A percentile compares a stretch with the other conserved stretches of the same genome.
These are phyloP conservation scores for Sigmodon hispidus DNA, from an alignment of 2,113 vertebrate genomes.

Conservation along the genomic window DNA sequence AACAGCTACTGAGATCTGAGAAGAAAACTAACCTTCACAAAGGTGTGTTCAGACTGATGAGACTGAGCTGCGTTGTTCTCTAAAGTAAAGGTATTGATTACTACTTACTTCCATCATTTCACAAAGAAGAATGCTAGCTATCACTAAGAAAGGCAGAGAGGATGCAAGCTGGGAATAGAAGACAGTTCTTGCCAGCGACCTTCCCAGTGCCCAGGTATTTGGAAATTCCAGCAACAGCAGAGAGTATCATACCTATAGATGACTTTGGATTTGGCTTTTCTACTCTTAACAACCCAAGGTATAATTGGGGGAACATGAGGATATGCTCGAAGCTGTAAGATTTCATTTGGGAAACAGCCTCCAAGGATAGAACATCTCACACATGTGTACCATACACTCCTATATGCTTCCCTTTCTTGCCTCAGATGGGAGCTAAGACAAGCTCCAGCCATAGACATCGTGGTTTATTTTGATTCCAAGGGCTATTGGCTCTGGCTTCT, in stretches of 20 bases:
- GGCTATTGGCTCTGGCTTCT: neutral
- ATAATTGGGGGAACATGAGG: neutral
- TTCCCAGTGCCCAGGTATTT: neutral
- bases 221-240: neutral
- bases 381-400: neutral
- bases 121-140: conserved; percentile 25
- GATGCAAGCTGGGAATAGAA: conserved; percentile 25
- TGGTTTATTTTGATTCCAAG: conserved; percentile 9
- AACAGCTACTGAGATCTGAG: neutral
- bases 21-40: neutral
- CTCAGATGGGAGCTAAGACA: neutral
- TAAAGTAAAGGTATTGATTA: neutral
- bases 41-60: neutral
- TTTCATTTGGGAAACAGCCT: neutral
- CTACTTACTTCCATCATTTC: conserved; percentile 21
- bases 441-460: neutral
- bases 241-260: neutral
- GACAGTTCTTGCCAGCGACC: neutral
- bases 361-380: neutral
- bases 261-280: neutral
- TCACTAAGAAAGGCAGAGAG: neutral
- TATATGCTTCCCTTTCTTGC: rapidly evolving
- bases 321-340: neutral
- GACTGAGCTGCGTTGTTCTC: neutral
- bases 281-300: neutral